Percentiles rank a stretch among this genome's conserved stretches.
These are phyloP conservation scores for Nephila pilipes DNA, from an alignment of 1,140 invertebrate genomes.

Conservation along the genomic window DNA sequence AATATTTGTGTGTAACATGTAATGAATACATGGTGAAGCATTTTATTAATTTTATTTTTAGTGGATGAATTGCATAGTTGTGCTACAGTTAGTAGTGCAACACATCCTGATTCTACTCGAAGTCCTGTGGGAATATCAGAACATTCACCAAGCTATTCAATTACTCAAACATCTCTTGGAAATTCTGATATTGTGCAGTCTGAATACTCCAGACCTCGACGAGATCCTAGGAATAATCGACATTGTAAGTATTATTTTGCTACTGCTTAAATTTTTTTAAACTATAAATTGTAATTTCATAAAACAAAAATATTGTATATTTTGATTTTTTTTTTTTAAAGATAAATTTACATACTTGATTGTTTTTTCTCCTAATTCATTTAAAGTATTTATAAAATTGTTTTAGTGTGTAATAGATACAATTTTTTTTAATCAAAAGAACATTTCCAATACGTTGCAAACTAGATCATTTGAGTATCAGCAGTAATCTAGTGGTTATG, in stretches of 20 bases:
- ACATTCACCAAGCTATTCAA: conserved; percentile 53
- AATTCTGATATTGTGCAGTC: conserved; percentile 51
- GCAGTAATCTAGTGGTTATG: no score
- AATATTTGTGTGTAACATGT: no score
- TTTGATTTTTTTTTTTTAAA: no score
- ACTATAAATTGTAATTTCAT: neutral
- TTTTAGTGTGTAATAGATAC: no score
- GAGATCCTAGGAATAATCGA: conserved; percentile 69
- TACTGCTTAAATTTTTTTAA: neutral
- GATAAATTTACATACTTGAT: no score
- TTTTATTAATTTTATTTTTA: neutral
- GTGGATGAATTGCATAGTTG: conserved; percentile 73
- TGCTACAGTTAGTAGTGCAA: conserved; percentile 73
- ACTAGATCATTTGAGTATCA: no score
- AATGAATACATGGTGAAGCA: neutral
- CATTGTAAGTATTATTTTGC: conserved; percentile 40
- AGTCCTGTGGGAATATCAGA: conserved; percentile 63
- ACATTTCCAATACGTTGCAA: no score
- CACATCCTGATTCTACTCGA: conserved; percentile 75
- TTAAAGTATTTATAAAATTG: no score
- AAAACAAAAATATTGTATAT: no score
- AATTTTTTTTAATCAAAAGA: no score
- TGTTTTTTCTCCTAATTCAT: no score
- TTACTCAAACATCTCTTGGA: conserved; percentile 28
- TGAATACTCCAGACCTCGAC: conserved; percentile 71